phyloP scores from a whole-genome alignment of 2,113 vertebrate species.

The Oreochromis aureus region DNA sequence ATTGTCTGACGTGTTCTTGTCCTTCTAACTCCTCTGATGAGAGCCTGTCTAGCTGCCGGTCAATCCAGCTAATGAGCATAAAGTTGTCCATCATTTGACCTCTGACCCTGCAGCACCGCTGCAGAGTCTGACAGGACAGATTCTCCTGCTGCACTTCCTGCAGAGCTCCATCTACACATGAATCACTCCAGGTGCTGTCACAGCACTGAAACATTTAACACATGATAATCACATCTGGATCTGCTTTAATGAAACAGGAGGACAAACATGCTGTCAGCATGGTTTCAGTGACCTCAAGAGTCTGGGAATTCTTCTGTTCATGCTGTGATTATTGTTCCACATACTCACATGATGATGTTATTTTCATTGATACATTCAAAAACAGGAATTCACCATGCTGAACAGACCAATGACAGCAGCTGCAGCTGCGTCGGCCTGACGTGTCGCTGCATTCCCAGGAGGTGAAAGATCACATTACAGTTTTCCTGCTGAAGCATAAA shows the following conservation, averaged over 20 bases:
- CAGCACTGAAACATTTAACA: background rate
- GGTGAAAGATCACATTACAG: background rate
- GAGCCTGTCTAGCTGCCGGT: background rate
- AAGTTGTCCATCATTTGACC: background rate
- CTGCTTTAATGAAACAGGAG: background rate
- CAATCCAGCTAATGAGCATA: background rate
- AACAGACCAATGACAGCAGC: background rate
- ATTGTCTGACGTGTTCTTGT: background rate
- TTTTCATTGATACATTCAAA: background rate
- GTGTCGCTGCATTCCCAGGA: background rate
- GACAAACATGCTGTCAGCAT: background rate
- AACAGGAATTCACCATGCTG: background rate
- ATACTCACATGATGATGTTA: background rate
- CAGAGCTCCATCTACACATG: background rate
- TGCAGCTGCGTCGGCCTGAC: background rate
- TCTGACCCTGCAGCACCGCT: background rate
- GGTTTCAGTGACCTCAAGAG: background rate
- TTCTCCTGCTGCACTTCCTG: background rate
- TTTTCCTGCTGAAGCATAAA: background rate
- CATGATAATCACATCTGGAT: background rate
- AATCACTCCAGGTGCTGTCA: background rate
- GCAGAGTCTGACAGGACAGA: background rate
- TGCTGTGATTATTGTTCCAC: background rate
- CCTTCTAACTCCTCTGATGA: background rate
- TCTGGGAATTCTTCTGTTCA: background rate